Evolutionary conservation across 2,888 invertebrate species (phyloP).

Genomic region (Eucera pruinosa): DNA sequence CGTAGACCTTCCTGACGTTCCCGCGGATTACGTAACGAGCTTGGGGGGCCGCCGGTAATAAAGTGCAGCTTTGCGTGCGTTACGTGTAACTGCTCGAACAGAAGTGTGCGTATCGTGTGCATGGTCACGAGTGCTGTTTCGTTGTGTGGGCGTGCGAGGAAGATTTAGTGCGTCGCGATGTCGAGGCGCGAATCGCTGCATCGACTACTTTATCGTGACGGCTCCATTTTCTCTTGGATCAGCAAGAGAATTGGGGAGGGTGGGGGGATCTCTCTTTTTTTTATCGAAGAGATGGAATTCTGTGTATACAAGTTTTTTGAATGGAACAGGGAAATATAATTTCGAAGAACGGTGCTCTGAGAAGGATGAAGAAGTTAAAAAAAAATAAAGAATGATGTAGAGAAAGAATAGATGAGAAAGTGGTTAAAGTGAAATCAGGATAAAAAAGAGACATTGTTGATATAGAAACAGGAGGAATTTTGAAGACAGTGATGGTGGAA

Average conservation of each 20-base stretch:
- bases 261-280: too few relatives aligned
- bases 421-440: too few relatives aligned
- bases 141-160: background rate
- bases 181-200: background rate
- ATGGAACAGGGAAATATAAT: too few relatives aligned
- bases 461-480: too few relatives aligned
- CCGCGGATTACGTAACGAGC: constrained; percentile 62
- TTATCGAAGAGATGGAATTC: background rate
- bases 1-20: constrained; percentile 71
- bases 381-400: too few relatives aligned
- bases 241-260: background rate
- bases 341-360: too few relatives aligned
- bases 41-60: constrained; percentile 57
- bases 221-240: background rate
- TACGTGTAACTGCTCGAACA: constrained; percentile 27
- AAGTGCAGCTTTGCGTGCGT: constrained; percentile 56
- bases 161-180: constrained; percentile 25
- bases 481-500: too few relatives aligned
- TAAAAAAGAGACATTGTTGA: too few relatives aligned
- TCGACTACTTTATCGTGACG: constrained; percentile 6
- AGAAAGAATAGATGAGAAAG: too few relatives aligned
- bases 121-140: background rate
- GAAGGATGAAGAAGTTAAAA: too few relatives aligned
- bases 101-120: constrained; percentile 18
- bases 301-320: too few relatives aligned